phyloP scores from a whole-genome alignment of 2,797 vertebrate species.

The Arremon brunneinucha region DNA sequence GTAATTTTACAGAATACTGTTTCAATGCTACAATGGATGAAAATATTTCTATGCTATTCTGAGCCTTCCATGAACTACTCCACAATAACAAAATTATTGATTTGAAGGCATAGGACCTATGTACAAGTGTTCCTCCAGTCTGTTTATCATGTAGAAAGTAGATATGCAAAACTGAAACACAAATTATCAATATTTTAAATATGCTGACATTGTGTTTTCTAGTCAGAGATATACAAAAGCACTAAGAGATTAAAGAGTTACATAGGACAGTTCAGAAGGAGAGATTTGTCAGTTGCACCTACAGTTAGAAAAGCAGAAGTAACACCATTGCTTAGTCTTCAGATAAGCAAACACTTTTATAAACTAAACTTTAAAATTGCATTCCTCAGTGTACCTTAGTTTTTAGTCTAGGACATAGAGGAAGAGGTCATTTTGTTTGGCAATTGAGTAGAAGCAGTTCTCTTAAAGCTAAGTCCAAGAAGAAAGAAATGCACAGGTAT shows the following conservation, averaged over 20 bases:
- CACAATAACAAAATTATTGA: neutral
- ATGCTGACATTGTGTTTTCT: neutral
- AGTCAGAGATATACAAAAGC: neutral
- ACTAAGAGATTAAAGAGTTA: neutral
- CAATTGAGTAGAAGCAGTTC: neutral
- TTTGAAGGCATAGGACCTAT: neutral
- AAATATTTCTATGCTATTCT: neutral
- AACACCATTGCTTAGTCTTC: neutral
- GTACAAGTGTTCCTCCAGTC: neutral
- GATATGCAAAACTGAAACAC: neutral
- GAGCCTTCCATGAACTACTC: neutral
- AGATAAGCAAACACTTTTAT: neutral
- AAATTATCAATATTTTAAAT: neutral
- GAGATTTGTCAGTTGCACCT: neutral
- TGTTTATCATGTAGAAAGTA: neutral
- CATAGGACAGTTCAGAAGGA: neutral
- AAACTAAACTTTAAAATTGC: neutral
- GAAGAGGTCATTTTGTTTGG: neutral
- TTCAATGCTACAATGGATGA: neutral
- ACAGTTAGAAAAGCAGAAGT: neutral
- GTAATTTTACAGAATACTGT: neutral
- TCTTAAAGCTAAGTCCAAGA: neutral
- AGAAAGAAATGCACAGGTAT: neutral
- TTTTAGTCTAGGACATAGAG: neutral
- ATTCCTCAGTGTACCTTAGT: neutral